phyloP scores from a whole-genome alignment of 2,797 vertebrate genomes.

The Molossus molossus region DNA sequence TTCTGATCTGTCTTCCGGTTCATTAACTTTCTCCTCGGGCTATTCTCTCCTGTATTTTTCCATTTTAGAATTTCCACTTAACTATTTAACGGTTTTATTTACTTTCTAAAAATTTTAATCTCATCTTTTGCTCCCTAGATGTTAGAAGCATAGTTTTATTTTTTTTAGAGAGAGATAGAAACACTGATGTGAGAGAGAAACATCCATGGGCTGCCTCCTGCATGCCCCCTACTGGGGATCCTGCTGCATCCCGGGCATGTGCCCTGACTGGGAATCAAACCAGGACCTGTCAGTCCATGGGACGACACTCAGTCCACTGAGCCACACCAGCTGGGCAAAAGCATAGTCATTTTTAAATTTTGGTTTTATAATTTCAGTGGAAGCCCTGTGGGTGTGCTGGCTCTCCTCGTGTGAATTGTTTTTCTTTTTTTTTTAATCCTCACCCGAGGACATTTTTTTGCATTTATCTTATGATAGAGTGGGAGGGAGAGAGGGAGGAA shows the following conservation, averaged over 20 bases:
- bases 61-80: conserved; percentile 21
- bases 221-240: too few relatives aligned
- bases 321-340: neutral
- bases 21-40: conserved; percentile 17
- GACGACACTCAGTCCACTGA: too few relatives aligned
- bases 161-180: too few relatives aligned
- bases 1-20: neutral
- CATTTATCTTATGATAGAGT: too few relatives aligned
- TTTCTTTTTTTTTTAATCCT: neutral
- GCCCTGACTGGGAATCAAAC: too few relatives aligned
- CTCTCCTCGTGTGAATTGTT: conserved; percentile 10
- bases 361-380: neutral
- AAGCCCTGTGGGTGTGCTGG: neutral
- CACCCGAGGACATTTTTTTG: too few relatives aligned
- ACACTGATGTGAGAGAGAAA: too few relatives aligned
- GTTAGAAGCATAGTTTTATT: neutral
- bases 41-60: neutral
- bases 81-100: conserved; percentile 16
- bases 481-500: too few relatives aligned
- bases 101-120: neutral
- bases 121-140: conserved; percentile 4
- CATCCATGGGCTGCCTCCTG: too few relatives aligned
- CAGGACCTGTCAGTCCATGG: too few relatives aligned
- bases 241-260: too few relatives aligned
- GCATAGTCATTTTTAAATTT: neutral